These are phyloP conservation scores for Eupeodes luniger DNA, from an alignment of 2,888 invertebrate species.

Conservation along the genomic window DNA sequence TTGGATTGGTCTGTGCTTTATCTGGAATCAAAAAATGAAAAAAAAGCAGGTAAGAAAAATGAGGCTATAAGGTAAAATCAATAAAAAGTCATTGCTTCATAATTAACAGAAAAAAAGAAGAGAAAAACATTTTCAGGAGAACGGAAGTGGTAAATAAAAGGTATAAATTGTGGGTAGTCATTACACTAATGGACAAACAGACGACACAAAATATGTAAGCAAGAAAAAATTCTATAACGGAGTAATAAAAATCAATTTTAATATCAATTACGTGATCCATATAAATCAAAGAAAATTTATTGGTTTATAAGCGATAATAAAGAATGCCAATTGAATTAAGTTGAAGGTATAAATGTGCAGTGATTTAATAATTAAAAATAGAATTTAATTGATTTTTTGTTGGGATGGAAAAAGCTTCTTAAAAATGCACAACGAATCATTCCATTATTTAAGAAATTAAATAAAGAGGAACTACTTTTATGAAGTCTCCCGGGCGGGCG, in stretches of 20 bases:
- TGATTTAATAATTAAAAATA: constrained; percentile 14
- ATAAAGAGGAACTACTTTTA: not conserved
- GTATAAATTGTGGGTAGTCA: not conserved
- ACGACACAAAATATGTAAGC: not conserved
- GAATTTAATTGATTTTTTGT: not conserved
- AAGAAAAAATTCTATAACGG: not conserved
- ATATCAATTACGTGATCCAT: constrained; percentile 17
- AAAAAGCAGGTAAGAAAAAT: constrained; percentile 14
- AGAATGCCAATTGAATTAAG: not conserved
- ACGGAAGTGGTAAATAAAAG: constrained; percentile 8
- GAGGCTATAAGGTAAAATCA: constrained; percentile 52
- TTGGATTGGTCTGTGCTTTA: constrained; percentile 44
- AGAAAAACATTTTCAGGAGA: not conserved
- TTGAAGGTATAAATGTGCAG: not conserved
- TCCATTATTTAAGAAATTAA: not conserved
- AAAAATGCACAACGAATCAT: not conserved
- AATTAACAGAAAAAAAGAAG: not conserved
- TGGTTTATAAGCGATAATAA: not conserved
- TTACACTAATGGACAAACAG: not conserved
- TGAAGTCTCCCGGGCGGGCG: too few relatives aligned
- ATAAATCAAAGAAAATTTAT: not conserved
- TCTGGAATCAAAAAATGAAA: constrained; percentile 56
- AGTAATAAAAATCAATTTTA: constrained; percentile 18
- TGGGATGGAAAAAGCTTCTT: not conserved
- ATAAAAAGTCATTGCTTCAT: constrained; percentile 35